These are phyloP conservation scores for Apantesis nais DNA, from an alignment of 2,888 invertebrate genomes.

Conservation along the genomic window DNA sequence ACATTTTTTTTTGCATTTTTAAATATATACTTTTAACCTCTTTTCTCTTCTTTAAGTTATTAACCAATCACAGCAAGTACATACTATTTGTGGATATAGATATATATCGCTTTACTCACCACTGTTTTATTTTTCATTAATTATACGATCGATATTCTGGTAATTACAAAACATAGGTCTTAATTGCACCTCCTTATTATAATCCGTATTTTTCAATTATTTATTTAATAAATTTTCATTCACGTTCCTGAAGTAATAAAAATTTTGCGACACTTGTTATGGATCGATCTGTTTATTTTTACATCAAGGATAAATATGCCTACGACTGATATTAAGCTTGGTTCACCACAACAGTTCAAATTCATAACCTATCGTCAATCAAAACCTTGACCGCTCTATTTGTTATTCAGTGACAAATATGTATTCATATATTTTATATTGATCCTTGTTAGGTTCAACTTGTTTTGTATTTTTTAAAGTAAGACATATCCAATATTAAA, in stretches of 20 bases:
- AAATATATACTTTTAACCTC: too few relatives aligned
- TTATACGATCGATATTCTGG: neutral
- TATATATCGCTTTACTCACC: too few relatives aligned
- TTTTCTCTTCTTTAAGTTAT: too few relatives aligned
- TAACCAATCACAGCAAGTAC: too few relatives aligned
- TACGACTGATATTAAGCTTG: neutral
- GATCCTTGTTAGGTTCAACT: neutral
- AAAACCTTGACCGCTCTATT: neutral
- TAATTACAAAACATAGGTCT: neutral
- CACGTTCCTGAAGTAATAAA: neutral
- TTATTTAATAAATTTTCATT: neutral
- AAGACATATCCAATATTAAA: too few relatives aligned
- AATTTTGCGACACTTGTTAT: neutral
- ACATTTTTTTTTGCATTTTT: too few relatives aligned
- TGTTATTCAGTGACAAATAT: neutral
- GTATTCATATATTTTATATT: neutral
- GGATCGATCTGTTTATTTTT: conserved; percentile 1
- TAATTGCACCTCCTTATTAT: neutral
- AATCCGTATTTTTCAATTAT: neutral
- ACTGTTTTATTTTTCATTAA: neutral
- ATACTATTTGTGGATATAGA: too few relatives aligned
- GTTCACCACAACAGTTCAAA: conserved; percentile 3
- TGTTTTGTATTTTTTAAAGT: neutral
- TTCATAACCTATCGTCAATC: neutral
- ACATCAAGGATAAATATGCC: conserved; percentile 2